Evolutionary conservation across 2,888 invertebrate species (phyloP), one percentile per base, ranked within the genome.

Genomic region (Erebia epiphron): DNA sequence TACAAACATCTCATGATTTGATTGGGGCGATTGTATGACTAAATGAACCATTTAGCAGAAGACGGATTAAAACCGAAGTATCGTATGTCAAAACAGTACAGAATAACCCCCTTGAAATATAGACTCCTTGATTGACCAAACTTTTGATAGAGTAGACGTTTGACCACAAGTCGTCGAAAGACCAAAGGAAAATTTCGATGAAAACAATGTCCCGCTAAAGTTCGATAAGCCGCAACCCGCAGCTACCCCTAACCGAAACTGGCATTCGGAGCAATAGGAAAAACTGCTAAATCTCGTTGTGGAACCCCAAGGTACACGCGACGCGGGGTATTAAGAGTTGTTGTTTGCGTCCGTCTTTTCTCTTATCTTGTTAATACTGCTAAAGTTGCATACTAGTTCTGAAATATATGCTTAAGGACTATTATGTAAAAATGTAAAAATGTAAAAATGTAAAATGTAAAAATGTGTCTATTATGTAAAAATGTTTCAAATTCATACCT

Each of bases 261-360:
- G 86, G 84, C 85, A 83, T 88, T 86, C 82, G 83, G 82, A 80
- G 85, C 86, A 86, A 90, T 88, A 86, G 85, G 86, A 88, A 87
- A 88, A 91, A 91, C 89, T 91, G 90, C 83, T 85, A 88, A 91
- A 90, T 90, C 91, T 88, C 81, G 78, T 77, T 77, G 81, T 79
- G 82, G 76, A 83, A 89, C 89, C 89, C 82, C 89, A 88, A 85
- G 84, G 85, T 83, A 85, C 86, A 88, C 82, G 85, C 84, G 82
- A 79, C 80, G 68, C 72, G 78, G 82, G 67, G 79, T 78, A 81
- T 82, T 83, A 79, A 77, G 77, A 75, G 75, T 77, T 73, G 75
- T 64, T 75, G 71, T 79, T 78, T 76, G 75, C 71, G 65, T 75
- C 77, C 69, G 74, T 74, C 75, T 78, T 73, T 62, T 70, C 69